phyloP scores from a whole-genome alignment of 2,888 invertebrate genomes.

The Andrena trimmerana region DNA sequence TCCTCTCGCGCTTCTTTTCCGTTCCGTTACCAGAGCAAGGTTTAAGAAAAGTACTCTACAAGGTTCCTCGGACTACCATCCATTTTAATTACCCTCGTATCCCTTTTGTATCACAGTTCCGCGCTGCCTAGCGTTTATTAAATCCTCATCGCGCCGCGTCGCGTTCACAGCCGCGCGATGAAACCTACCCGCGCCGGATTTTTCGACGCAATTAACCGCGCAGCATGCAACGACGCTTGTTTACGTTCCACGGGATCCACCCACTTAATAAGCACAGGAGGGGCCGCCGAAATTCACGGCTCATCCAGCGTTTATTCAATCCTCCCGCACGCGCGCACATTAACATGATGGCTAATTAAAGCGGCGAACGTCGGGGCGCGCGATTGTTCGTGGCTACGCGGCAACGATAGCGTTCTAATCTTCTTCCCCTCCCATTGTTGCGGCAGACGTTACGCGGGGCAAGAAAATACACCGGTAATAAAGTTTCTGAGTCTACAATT shows the following conservation, averaged over 20 bases:
- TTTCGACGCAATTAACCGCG: no score
- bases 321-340: background rate
- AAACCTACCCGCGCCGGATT: no score
- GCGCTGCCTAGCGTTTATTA: no score
- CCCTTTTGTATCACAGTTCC: background rate
- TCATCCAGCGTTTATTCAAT: background rate
- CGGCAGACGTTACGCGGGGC: background rate
- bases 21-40: background rate
- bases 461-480: constrained; percentile 8
- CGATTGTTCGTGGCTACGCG: background rate
- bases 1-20: background rate
- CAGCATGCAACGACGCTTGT: no score
- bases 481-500: constrained; percentile 21
- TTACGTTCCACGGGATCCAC: no score
- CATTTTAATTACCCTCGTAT: constrained; percentile 28
- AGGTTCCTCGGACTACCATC: constrained; percentile 7
- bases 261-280: background rate
- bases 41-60: background rate
- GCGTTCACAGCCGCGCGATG: background rate
- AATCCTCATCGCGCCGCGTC: background rate
- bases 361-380: background rate
- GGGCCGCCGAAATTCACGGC: background rate
- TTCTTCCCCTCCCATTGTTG: background rate
- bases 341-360: constrained; percentile 1
- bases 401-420: constrained; percentile 3